phyloP scores from a whole-genome alignment of 1,140 invertebrate genomes.

The Calycopis cecrops region DNA sequence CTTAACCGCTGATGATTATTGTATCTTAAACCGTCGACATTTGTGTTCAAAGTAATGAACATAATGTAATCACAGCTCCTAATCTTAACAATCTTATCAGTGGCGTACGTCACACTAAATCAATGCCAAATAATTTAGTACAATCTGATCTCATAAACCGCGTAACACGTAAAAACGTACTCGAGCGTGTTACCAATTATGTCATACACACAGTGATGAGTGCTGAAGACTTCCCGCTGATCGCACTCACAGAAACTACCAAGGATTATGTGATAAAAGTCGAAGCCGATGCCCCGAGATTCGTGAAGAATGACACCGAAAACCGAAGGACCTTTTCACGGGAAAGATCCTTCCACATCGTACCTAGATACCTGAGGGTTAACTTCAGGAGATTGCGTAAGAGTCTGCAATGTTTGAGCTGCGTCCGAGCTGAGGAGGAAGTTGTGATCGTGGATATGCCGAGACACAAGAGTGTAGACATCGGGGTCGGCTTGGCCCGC shows the following conservation, averaged over 20 bases:
- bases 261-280: slow-evolving; percentile 34
- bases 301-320: slow-evolving; percentile 25
- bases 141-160: slow-evolving; percentile 34
- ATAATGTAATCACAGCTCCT: slow-evolving; percentile 42
- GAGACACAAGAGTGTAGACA: slow-evolving; percentile 59
- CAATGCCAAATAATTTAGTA: slow-evolving; percentile 60
- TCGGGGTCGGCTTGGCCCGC: slow-evolving; percentile 52
- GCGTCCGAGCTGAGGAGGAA: slow-evolving; percentile 46
- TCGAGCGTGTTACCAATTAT: slow-evolving; percentile 2
- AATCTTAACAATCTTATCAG: slow-evolving; percentile 65
- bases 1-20: too few relatives aligned
- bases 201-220: slow-evolving; percentile 46
- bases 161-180: slow-evolving; percentile 3
- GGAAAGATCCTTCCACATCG: slow-evolving; percentile 29
- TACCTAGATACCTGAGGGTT: slow-evolving; percentile 36
- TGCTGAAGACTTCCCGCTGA: slow-evolving; percentile 42
- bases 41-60: slow-evolving; percentile 28
- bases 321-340: slow-evolving; percentile 24
- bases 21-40: not conserved
- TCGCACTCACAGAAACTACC: slow-evolving; percentile 40
- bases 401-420: slow-evolving; percentile 46
- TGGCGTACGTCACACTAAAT: slow-evolving; percentile 58
- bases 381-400: slow-evolving; percentile 38
- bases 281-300: slow-evolving; percentile 25
- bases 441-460: slow-evolving; percentile 44